Evolutionary conservation across 2,888 invertebrate genomes (phyloP), one percentile per base, ranked within the genome.

Genomic region (Caenorhabditis sp.): DNA sequence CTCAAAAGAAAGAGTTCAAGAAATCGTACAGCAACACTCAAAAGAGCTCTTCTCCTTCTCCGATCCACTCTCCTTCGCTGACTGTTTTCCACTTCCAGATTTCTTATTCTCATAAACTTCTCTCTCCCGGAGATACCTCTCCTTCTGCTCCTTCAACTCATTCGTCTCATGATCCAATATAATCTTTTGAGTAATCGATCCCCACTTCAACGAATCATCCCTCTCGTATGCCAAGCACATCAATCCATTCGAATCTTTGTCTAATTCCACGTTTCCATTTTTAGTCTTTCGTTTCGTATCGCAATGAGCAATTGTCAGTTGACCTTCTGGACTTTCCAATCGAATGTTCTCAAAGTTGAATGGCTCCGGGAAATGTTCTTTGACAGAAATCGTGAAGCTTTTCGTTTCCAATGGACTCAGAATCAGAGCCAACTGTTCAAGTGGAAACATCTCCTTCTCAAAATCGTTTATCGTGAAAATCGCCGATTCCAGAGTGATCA

Each of bases 301-400:
- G n/a, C 68, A 68, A 68, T 68, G 68, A 54, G 68, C 54, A 68
- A 68, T 68, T 14, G 68, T 68, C 6, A 68, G 35, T 22, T 68
- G 54, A 35, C 68, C 68, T 54, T 68, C 68, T 35, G 68, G 68
- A 54, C 14, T 35, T 38, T 31, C 19, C 31, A 68, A 38, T 54
- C 38, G 35, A 51, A 35, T 68, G 8, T 41, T 14, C 31, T 68
- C 68, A n/a, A 68, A 68, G 10, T 16, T 8, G 35, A 51, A 66
- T 51, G 49, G 19, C 38, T 68, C 38, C 0, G 68, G 68, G 10
- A 68, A 68, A 1, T 26, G 14, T 31, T 68, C 38, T 24, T 41
- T 54, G 16, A 68, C 68, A 41, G 14, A 26, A 41, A 54, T 35
- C 24, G 51, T 68, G 54, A 51, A 68, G 38, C 68, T 68, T 41